phyloP scores from a whole-genome alignment of 2,113 vertebrate genomes.

The Puma concolor region DNA sequence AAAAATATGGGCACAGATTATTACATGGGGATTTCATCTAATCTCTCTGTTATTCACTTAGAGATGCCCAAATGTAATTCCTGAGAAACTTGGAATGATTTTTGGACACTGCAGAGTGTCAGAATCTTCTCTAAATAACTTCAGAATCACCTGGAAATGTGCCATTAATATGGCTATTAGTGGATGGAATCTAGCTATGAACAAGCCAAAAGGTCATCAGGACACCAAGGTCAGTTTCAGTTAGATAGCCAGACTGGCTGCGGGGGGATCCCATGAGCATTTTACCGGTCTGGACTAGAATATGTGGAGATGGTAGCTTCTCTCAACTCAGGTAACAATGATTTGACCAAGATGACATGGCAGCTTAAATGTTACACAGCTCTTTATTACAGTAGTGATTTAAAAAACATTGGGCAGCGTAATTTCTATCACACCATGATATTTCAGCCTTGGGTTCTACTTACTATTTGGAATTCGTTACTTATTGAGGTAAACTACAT shows the following conservation, averaged over 20 bases:
- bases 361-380: background rate
- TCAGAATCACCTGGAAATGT: constrained; percentile 28
- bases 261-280: background rate
- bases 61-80: constrained; percentile 33
- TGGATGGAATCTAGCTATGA: constrained; percentile 1
- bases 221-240: background rate
- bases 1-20: constrained; percentile 11
- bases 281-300: background rate
- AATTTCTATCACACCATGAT: background rate
- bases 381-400: background rate
- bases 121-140: constrained; percentile 51
- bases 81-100: constrained; percentile 15
- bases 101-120: background rate
- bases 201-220: constrained; percentile 24
- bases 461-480: background rate
- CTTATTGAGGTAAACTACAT: background rate
- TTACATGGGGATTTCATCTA: constrained; percentile 33
- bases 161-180: background rate
- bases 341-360: background rate
- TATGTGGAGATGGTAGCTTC: background rate
- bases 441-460: background rate
- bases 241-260: background rate
- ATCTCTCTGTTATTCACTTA: constrained; percentile 30
- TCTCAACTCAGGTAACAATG: background rate
- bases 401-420: background rate